Evolutionary conservation across 92 coral and sea anemone species (phyloP), one percentile per base, ranked within the genome.

Genomic region (Metridium senile): DNA sequence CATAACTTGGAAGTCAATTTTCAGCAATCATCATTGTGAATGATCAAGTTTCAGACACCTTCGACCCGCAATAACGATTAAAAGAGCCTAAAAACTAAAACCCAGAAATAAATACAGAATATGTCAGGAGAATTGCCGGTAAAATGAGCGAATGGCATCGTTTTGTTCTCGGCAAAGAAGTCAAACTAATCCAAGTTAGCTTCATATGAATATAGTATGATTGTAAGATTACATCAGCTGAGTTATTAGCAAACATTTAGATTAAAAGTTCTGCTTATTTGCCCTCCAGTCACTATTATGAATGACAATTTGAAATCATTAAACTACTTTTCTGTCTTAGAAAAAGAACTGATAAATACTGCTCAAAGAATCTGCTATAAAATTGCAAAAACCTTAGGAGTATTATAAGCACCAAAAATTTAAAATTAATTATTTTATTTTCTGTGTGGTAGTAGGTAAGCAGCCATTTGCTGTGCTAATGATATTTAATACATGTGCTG

Each of bases 241-340:
- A 19, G 13, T 72, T 57, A 52, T 54, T 56, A 26, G 66, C 29
- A 21, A 72, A 32, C 62, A 57, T 59, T 58, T 53, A 63, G 69
- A 16, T 63, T 28, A 1, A 21, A 22, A 21, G n/a, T 20, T 22
- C 1, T 28, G 6, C 45, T 4, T 63, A 63, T 54, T 13, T 73
- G 78, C 78, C 68, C 68, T 73, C 26, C 11, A 56, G 78, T 73
- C 67, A 23, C 19, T 34, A 2, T 73, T 71, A 28, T 30, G 45
- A 71, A 49, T 71, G 76, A 71, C 76, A 71, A 43, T 7, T 4
- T 49, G 22, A 30, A 59, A 59, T 59, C 8, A 26, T 26, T 59
- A 22, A 59, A 10, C 25, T 54, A 39, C 49, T 4, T 39, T 13
- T 6, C 49, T 39, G 49, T 39, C 49, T 39, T 39, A 39, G 13